Conservation (phyloP, 2,113 vertebrate genomes). For the Nibea albiflora region DNA sequence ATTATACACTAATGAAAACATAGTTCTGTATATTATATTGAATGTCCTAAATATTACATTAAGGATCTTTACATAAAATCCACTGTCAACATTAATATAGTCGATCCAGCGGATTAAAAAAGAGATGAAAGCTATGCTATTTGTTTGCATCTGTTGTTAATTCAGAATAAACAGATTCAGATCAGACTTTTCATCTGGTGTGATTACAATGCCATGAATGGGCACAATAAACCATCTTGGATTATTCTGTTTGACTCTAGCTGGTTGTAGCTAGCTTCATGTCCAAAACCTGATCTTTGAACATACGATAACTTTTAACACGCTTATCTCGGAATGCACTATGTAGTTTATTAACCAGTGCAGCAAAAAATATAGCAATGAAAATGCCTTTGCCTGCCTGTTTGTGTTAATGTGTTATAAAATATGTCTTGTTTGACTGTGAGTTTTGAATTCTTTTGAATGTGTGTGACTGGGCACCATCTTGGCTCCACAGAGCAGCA, state of each 20-base stretch:
- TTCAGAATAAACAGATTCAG: too few species aligned
- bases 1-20: too few species aligned
- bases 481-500: slow-evolving; percentile 66
- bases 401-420: slow-evolving; percentile 11
- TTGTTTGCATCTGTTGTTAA: too few species aligned
- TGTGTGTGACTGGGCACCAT: slow-evolving; percentile 62
- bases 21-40: too few species aligned
- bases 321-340: background rate
- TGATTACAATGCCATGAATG: background rate
- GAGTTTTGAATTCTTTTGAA: slow-evolving; percentile 33
- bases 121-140: too few species aligned
- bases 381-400: background rate
- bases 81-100: too few species aligned
- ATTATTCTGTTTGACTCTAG: background rate
- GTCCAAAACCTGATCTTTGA: background rate
- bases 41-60: too few species aligned
- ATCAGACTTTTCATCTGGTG: too few species aligned
- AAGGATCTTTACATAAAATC: too few species aligned
- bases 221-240: background rate
- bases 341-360: background rate
- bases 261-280: too few species aligned
- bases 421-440: slow-evolving; percentile 25
- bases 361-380: background rate
- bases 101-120: too few species aligned
- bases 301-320: background rate